Conservation (phyloP, 2,888 invertebrate species). For the Ochlodes sylvanus region DNA sequence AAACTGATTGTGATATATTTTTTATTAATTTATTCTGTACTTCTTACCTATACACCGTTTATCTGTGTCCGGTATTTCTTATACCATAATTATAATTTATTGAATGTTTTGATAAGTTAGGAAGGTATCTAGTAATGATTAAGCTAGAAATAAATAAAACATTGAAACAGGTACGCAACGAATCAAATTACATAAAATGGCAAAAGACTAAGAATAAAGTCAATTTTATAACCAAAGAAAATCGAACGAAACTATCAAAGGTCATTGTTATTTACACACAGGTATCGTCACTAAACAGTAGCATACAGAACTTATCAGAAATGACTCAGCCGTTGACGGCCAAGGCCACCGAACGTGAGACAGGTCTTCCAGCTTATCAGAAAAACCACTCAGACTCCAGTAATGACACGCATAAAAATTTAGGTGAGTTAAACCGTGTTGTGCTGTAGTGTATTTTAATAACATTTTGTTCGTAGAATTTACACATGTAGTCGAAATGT, state of each 20-base stretch:
- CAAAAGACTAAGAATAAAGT: no score
- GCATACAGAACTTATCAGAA: constrained; percentile 81
- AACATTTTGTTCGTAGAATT: neutral
- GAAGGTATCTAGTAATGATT: no score
- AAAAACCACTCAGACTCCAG: constrained; percentile 73
- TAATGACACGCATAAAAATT: constrained; percentile 79
- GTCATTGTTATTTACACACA: constrained; percentile 47
- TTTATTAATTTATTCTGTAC: no score
- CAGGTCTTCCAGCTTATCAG: constrained; percentile 57
- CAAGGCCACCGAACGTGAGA: constrained; percentile 62
- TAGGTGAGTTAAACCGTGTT: constrained; percentile 56
- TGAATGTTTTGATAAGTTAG: no score
- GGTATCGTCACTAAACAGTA: constrained; percentile 81
- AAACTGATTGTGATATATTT: no score
- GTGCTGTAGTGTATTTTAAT: neutral
- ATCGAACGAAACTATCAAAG: neutral
- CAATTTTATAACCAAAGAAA: neutral
- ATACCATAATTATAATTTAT: no score
- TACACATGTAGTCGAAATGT: neutral
- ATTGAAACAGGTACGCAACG: no score
- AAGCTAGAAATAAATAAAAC: no score
- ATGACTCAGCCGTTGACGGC: constrained; percentile 78
- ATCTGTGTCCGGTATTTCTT: no score
- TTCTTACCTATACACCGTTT: no score
- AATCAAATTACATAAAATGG: no score